Evolutionary conservation across 2,888 invertebrate genomes (phyloP).

Genomic region (Diploptera punctata): DNA sequence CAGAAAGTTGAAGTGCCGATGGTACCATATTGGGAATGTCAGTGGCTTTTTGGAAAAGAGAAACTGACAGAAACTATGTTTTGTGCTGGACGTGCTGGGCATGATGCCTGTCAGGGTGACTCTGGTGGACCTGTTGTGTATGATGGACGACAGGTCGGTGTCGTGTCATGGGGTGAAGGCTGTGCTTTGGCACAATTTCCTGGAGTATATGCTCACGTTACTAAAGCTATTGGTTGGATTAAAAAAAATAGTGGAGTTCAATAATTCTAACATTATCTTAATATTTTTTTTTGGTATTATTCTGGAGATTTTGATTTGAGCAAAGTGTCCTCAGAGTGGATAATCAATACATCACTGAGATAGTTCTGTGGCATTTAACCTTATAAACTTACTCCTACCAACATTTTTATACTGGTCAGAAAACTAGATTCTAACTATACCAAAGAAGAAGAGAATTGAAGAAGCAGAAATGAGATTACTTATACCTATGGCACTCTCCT

Average conservation of each 20-base stretch:
- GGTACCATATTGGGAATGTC: constrained; percentile 3
- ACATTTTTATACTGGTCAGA: no score
- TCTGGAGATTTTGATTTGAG: no score
- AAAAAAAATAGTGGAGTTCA: background rate
- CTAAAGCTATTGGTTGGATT: background rate
- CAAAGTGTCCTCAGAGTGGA: no score
- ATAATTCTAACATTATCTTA: no score
- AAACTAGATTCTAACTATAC: no score
- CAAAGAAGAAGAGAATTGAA: no score
- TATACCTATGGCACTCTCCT: no score
- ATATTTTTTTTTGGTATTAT: no score
- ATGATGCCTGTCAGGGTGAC: background rate
- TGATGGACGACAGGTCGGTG: background rate
- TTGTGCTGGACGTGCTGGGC: constrained; percentile 1
- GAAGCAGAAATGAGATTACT: no score
- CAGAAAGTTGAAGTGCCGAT: background rate
- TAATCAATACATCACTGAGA: no score
- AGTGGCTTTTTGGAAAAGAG: background rate
- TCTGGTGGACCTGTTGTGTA: constrained; percentile 1
- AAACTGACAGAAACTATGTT: background rate
- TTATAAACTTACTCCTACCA: no score
- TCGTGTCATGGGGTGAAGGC: constrained; percentile 7
- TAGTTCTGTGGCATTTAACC: no score
- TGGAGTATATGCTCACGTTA: background rate
- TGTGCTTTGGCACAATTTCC: background rate